These are phyloP conservation scores for Pandion haliaetus DNA, from an alignment of 2,113 vertebrate genomes.

Conservation along the genomic window DNA sequence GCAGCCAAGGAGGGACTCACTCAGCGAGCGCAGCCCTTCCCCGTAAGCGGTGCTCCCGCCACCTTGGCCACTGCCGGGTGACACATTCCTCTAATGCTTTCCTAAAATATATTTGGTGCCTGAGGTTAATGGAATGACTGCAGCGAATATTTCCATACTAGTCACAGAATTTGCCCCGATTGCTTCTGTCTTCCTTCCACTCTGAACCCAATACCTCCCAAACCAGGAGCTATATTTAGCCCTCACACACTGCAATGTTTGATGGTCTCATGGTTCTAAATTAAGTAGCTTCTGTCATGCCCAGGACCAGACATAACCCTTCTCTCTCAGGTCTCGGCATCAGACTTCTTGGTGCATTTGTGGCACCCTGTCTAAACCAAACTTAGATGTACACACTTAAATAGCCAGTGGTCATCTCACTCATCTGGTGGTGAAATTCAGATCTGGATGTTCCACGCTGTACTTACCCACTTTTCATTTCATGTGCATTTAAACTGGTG, in stretches of 20 bases:
- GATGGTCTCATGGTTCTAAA: conserved; percentile 33
- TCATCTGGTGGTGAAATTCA: not conserved
- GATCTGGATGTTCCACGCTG: not conserved
- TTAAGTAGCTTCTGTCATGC: not conserved
- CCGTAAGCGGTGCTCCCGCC: not conserved
- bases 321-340: not conserved
- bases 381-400: not conserved
- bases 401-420: not conserved
- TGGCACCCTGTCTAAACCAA: not conserved
- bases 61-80: fast-evolving
- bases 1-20: fast-evolving
- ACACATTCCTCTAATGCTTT: not conserved
- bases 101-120: not conserved
- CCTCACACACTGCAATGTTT: not conserved
- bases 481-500: not conserved
- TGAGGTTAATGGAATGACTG: not conserved
- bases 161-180: not conserved
- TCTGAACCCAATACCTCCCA: not conserved
- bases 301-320: not conserved
- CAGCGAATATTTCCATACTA: not conserved
- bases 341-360: not conserved
- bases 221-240: not conserved
- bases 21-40: fast-evolving
- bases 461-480: not conserved
- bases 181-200: not conserved